Base-by-base conservation (phyloP, 2,888 invertebrate species). In the Patella depressa region DNA sequence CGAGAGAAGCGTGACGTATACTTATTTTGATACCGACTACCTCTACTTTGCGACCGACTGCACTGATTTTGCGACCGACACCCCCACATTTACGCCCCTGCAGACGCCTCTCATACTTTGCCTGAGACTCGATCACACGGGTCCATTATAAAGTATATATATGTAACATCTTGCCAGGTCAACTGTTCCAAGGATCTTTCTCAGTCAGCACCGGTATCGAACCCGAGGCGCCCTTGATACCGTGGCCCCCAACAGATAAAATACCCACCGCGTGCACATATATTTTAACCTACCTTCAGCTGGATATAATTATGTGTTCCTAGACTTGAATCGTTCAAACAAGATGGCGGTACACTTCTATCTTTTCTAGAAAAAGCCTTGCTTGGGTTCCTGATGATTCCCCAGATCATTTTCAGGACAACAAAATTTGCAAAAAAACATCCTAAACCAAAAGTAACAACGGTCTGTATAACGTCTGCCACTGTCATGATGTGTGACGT, bases 251-350 rank as follows among this genome's bases (percentile, higher is more conserved):
- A 7, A 7, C 0, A 45, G 9, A 45, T 45, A 45, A 45, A 45
- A 9, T 7, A 7, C 45, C 34, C 34, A 5, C 3, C 34, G 5
- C 5, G 34, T 45, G 9, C 9, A 45, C 9, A 45, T 9, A 45
- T 45, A 9, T 45, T 34, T 19, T 73, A 19, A 53, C 17, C n/a
- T 77, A 85, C 86, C 85, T 86, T 83, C 11, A 86, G 72, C 76
- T 85, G 84, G n/a, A 85, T 78, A 77, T 81, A 86, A 53, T 81
- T 81, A 72, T 86, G 86, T 11, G 81, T 79, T 55, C 86, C 86
- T 53, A 85, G 73, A 71, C 75, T 79, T 12, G 86, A 85, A 72
- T 86, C 84, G 53, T 81, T 84, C 73, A 86, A 72, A 72, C 84
- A 84, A 15, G 79, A 74, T n/a, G 86, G 86, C 80, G 81, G 80